These are phyloP conservation scores for Dryobota labecula DNA, from an alignment of 2,888 invertebrate genomes.

Conservation along the genomic window DNA sequence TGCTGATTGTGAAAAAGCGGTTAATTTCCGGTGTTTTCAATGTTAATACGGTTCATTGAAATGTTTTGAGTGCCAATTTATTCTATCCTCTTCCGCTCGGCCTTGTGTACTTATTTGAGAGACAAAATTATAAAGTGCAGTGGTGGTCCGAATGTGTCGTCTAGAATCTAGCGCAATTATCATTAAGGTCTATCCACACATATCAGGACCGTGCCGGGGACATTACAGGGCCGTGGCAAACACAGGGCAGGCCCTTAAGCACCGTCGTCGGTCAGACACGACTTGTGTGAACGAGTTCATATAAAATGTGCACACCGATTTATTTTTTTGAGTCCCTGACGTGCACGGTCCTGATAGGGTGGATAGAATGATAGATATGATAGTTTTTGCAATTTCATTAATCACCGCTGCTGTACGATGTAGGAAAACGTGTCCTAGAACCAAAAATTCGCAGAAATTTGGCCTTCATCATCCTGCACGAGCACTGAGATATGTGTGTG, in stretches of 20 bases:
- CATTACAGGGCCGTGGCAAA: neutral
- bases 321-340: too few species aligned
- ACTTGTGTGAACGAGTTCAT: neutral
- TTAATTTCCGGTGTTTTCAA: conserved; percentile 13
- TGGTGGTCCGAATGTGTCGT: neutral
- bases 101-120: conserved; percentile 49
- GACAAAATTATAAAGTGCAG: neutral
- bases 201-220: neutral
- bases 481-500: neutral
- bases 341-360: neutral
- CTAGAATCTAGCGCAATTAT: neutral
- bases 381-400: neutral
- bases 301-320: neutral
- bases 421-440: neutral
- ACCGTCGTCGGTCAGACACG: neutral
- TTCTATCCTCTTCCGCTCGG: neutral
- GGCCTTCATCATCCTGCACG: neutral
- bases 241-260: neutral
- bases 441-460: neutral
- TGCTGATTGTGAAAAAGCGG: conserved; percentile 22
- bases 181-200: neutral
- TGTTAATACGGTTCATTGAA: conserved; percentile 17
- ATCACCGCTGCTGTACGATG: neutral
- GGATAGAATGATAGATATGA: too few species aligned
- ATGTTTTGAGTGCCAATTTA: conserved; percentile 45